phyloP scores from a whole-genome alignment of 2,797 vertebrate species.

The Oophaga sylvatica region DNA sequence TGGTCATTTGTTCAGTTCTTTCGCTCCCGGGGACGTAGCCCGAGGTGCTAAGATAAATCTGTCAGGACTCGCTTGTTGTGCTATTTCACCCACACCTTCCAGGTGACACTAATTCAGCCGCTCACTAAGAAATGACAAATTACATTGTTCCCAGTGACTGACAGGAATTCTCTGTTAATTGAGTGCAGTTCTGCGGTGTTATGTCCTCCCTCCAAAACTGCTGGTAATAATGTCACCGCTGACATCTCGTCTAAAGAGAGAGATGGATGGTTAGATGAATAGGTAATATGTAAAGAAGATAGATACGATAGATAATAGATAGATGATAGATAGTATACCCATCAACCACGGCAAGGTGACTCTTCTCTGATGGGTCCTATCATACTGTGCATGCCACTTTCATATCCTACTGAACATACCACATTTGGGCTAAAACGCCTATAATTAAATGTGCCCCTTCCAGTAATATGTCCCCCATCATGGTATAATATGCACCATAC shows the following conservation, averaged over 20 bases:
- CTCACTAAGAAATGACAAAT: conserved; percentile 33
- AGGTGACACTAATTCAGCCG: conserved; percentile 31
- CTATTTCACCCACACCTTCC: conserved; percentile 37
- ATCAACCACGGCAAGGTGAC: no score
- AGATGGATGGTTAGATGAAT: not conserved
- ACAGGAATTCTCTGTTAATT: conserved; percentile 34
- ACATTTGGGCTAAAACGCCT: no score
- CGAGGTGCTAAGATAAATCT: conserved; percentile 20
- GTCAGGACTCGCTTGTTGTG: conserved; percentile 31
- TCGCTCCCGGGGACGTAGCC: not conserved
- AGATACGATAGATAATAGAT: not conserved
- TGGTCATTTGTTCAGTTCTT: conserved; percentile 21
- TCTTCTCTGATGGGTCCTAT: no score
- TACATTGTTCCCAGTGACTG: conserved; percentile 32
- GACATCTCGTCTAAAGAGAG: not conserved
- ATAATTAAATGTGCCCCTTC: no score
- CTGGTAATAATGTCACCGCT: not conserved
- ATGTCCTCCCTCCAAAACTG: not conserved
- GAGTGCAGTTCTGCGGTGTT: conserved; percentile 10
- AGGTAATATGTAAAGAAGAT: not conserved
- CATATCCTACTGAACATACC: no score
- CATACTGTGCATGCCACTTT: no score
- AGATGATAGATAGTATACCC: not conserved
- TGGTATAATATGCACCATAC: no score
- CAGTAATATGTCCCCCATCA: no score